Evolutionary conservation across 2,113 vertebrate species (phyloP), one percentile per base, ranked within the genome.

Genomic region (Ageneiosus marmoratus): DNA sequence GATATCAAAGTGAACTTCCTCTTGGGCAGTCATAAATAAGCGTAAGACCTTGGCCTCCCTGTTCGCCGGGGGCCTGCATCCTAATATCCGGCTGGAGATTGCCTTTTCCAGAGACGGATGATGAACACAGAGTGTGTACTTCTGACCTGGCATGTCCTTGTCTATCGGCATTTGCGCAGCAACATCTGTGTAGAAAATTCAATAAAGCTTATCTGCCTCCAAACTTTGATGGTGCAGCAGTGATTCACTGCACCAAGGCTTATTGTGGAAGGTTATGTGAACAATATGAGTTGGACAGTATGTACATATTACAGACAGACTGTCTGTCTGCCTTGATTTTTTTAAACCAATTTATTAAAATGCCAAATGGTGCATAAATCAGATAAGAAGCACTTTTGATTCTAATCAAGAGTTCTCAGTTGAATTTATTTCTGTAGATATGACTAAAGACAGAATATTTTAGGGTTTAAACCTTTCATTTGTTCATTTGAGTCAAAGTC

Each of bases 1-100:
- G 86, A 88, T 85, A 88, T 92, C 85, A 89, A 82, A 90, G 83
- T 63, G 53, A 27, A 75, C 78, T 89, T 90, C 88, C 87, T 89
- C 86, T 83, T 51, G 75, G 37, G 79, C 87, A 86, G 67, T 83
- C 85, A 81, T 84, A 76, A 79, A 92, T 86, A 4, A 13, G 58
- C 75, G 41, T 60, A 86, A 86, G 91, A 88, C 91, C 84, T 75
- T 55, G 81, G 87, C 89, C 88, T 84, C 65, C 83, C 34, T 88
- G 82, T 75, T 84, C 77, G 37, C 75, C n/a, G n/a, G 56, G 58
- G 34, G 62, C 20, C n/a, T 53, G 58, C 63, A 3, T 78, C 24
- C 53, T 85, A 85, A 87, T 83, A 82, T 87, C 83, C 83, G 76
- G 69, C 84, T 79, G 32, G 27, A 80, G 74, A 76, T 79, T 74